These are phyloP conservation scores for Nibea albiflora DNA, from an alignment of 2,113 vertebrate species.

Conservation along the genomic window DNA sequence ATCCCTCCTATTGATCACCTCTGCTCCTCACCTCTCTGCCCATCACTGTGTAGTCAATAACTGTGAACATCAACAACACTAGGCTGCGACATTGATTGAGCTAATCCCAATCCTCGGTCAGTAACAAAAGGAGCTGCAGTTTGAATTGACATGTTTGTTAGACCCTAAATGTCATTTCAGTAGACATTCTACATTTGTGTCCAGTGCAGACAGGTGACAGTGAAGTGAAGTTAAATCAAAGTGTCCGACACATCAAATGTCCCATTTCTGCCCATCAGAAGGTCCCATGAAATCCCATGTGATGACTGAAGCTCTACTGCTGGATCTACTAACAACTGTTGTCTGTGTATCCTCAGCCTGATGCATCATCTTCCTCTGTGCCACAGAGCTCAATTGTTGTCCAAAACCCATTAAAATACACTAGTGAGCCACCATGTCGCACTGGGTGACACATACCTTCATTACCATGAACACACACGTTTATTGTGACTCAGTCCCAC, in stretches of 20 bases:
- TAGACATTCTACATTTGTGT: neutral
- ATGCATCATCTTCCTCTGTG: no score
- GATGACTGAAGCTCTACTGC: neutral
- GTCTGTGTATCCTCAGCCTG: neutral
- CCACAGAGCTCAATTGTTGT: no score
- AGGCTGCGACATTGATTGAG: neutral
- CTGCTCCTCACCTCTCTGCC: neutral
- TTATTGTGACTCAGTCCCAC: no score
- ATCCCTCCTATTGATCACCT: constrained; percentile 44
- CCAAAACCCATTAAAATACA: no score
- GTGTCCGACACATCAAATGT: no score
- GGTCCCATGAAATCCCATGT: neutral
- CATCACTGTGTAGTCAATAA: neutral
- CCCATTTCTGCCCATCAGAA: neutral
- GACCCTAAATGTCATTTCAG: neutral
- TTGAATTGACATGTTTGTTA: neutral
- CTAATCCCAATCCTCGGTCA: constrained; percentile 1
- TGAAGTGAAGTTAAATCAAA: neutral
- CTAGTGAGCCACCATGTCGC: no score
- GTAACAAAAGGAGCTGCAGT: constrained; percentile 9
- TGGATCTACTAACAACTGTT: neutral
- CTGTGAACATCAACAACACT: neutral
- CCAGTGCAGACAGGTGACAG: neutral
- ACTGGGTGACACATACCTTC: no score
- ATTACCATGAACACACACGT: no score